Percentiles rank a stretch among this genome's conserved stretches.
Evolutionary conservation across 1,140 invertebrate species (phyloP).

Genomic region (Glomeris maerens): DNA sequence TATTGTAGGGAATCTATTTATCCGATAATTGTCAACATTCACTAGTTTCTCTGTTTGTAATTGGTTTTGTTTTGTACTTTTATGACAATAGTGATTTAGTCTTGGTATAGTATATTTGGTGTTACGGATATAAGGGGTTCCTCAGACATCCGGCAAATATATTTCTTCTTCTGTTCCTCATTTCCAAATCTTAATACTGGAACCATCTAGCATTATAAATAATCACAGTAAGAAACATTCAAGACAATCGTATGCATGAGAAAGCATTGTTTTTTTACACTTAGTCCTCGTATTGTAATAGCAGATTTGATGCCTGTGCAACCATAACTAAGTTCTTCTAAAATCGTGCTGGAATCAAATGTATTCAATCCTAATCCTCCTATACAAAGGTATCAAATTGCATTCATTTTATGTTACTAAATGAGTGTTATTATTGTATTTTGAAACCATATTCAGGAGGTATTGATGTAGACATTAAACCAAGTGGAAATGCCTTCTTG

Average conservation of each 20-base stretch:
- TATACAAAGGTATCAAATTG: conserved; percentile 23
- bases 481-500: conserved; percentile 82
- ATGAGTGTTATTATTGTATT: neutral
- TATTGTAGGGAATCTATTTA: too few species aligned
- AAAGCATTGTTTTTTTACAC: conserved; percentile 55
- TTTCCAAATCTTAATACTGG: conserved; percentile 73
- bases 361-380: conserved; percentile 63
- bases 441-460: conserved; percentile 42
- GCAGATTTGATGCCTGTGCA: conserved; percentile 89
- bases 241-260: neutral
- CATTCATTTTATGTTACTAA: conserved; percentile 1
- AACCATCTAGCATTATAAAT: conserved; percentile 50
- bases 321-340: conserved; percentile 84
- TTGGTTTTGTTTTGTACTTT: too few species aligned
- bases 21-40: too few species aligned
- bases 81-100: too few species aligned
- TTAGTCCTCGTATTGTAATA: conserved; percentile 73
- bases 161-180: conserved; percentile 83
- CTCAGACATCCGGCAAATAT: conserved; percentile 66
- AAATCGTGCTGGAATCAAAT: conserved; percentile 70
- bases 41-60: too few species aligned
- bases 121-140: conserved; percentile 79
- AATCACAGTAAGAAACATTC: neutral
- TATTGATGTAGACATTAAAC: conserved; percentile 76
- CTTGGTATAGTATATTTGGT: too few species aligned